These are phyloP conservation scores for Aplodontia rufa DNA, from an alignment of 2,113 vertebrate species.

Conservation along the genomic window DNA sequence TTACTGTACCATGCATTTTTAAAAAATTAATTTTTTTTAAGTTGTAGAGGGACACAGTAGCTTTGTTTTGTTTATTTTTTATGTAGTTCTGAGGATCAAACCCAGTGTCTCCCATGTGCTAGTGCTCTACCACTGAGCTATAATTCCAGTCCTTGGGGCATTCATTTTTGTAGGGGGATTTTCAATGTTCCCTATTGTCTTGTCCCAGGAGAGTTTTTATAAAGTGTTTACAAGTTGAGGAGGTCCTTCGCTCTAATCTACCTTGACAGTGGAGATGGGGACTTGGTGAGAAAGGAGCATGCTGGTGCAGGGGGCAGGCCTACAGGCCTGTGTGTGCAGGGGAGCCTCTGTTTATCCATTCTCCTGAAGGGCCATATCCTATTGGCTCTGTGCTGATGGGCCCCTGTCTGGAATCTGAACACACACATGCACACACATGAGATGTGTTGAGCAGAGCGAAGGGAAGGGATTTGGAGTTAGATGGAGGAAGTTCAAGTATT, in stretches of 20 bases:
- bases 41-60: no score
- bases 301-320: background rate
- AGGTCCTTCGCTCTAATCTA: background rate
- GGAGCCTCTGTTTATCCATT: no score
- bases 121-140: no score
- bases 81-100: no score
- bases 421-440: background rate
- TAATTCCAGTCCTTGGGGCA: no score
- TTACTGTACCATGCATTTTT: background rate
- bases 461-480: background rate
- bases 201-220: background rate
- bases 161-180: background rate
- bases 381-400: background rate
- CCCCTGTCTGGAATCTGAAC: background rate
- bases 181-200: background rate
- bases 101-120: no score
- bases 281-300: background rate
- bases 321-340: fast-evolving
- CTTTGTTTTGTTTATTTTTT: no score
- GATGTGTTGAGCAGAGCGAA: background rate
- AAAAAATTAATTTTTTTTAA: no score
- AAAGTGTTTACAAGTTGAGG: background rate
- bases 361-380: background rate
- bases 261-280: background rate
- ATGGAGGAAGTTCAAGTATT: background rate